Conservation (phyloP, 2,888 invertebrate species). For the Platynereis dumerilii region DNA sequence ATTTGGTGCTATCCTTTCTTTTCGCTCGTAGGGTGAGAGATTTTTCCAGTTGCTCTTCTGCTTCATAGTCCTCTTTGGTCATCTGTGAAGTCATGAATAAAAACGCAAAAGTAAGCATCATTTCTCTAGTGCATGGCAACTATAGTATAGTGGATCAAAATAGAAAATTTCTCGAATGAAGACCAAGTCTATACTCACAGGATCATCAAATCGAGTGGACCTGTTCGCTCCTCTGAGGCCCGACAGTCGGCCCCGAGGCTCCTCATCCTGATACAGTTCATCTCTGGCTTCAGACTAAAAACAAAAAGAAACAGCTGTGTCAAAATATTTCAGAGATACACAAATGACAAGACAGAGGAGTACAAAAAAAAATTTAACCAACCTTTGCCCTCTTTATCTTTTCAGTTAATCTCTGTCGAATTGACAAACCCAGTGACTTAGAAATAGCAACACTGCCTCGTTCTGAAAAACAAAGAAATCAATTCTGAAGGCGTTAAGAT, state of each 20-base stretch:
- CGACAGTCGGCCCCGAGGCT: constrained; percentile 19
- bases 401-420: constrained; percentile 23
- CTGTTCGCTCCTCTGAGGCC: constrained; percentile 19
- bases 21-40: constrained; percentile 14
- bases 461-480: neutral
- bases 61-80: constrained; percentile 25
- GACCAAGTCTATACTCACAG: constrained; percentile 18
- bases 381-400: constrained; percentile 30
- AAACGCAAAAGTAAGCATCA: neutral
- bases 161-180: neutral
- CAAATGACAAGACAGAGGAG: neutral
- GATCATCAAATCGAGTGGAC: constrained; percentile 38
- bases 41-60: constrained; percentile 14
- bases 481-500: neutral
- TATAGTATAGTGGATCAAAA: neutral
- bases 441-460: constrained; percentile 3
- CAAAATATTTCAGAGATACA: neutral
- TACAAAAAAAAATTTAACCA: neutral
- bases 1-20: constrained; percentile 10
- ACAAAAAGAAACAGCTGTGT: neutral
- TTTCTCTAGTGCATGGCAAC: no score
- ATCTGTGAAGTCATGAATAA: constrained; percentile 7
- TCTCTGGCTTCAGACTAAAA: constrained; percentile 35
- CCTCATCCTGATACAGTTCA: constrained; percentile 30
- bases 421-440: constrained; percentile 7